These are phyloP conservation scores for Leucopsar rothschildi DNA, from an alignment of 2,113 vertebrate species.

Conservation along the genomic window DNA sequence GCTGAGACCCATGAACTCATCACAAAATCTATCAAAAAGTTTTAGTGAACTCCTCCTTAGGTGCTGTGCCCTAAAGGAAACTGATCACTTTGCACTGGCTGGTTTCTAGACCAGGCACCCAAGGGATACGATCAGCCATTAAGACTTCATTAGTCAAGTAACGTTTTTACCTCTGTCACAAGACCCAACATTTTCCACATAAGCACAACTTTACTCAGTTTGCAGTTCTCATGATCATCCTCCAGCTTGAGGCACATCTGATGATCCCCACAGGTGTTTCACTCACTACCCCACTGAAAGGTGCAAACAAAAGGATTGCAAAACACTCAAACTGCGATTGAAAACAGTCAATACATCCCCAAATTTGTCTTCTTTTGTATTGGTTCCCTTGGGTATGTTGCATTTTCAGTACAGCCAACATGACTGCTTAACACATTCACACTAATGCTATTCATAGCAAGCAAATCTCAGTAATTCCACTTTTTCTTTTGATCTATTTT, in stretches of 20 bases:
- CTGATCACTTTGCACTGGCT: not conserved
- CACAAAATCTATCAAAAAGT: not conserved
- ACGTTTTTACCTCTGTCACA: not conserved
- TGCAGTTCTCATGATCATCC: not conserved
- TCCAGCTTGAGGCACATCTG: not conserved
- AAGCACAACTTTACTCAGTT: not conserved
- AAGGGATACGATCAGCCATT: not conserved
- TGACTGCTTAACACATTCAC: constrained; percentile 3
- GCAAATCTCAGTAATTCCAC: constrained; percentile 15
- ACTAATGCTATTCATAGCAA: constrained; percentile 39
- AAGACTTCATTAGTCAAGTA: not conserved
- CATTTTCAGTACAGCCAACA: constrained; percentile 2
- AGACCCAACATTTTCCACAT: not conserved
- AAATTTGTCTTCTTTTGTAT: not conserved
- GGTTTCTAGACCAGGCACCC: not conserved
- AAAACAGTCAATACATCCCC: not conserved
- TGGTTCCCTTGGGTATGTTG: not conserved
- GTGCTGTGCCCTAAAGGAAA: not conserved
- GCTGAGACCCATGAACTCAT: not conserved
- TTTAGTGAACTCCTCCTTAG: not conserved
- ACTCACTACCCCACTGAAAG: not conserved
- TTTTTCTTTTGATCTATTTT: constrained; percentile 63
- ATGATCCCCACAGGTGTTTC: not conserved
- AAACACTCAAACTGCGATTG: not conserved
- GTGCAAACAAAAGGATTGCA: not conserved